phyloP scores from a whole-genome alignment of 2,113 vertebrate genomes.

The Apus apus region DNA sequence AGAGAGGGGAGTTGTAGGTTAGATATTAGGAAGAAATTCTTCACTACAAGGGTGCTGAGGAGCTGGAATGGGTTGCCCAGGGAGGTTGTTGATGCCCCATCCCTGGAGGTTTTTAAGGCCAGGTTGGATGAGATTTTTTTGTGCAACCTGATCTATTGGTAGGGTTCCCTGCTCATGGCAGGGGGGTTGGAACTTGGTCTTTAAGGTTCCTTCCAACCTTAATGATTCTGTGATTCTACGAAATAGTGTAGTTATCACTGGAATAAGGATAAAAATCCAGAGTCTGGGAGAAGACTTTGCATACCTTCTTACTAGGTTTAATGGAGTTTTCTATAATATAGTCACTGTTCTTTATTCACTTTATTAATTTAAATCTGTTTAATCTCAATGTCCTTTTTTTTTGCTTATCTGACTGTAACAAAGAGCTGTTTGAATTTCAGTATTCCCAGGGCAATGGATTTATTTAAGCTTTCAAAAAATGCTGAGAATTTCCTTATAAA shows the following conservation, averaged over 20 bases:
- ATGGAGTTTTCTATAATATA: neutral
- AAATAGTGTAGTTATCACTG: neutral
- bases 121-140: no score
- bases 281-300: neutral
- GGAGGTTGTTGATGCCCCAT: no score
- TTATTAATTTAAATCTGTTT: neutral
- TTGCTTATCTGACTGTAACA: neutral
- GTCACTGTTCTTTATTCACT: neutral
- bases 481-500: neutral
- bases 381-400: neutral
- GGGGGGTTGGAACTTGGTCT: no score
- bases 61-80: no score
- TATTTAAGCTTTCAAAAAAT: conserved; percentile 3
- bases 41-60: no score
- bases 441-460: neutral
- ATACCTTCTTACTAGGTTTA: neutral
- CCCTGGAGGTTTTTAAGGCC: no score
- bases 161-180: no score
- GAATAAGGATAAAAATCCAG: neutral
- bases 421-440: neutral
- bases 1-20: no score
- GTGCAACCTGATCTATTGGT: no score
- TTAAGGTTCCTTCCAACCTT: no score
- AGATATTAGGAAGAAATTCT: no score
- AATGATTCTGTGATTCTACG: no score